phyloP scores from a whole-genome alignment of 1,140 invertebrate genomes.

The Macrocentrus cingulum region DNA sequence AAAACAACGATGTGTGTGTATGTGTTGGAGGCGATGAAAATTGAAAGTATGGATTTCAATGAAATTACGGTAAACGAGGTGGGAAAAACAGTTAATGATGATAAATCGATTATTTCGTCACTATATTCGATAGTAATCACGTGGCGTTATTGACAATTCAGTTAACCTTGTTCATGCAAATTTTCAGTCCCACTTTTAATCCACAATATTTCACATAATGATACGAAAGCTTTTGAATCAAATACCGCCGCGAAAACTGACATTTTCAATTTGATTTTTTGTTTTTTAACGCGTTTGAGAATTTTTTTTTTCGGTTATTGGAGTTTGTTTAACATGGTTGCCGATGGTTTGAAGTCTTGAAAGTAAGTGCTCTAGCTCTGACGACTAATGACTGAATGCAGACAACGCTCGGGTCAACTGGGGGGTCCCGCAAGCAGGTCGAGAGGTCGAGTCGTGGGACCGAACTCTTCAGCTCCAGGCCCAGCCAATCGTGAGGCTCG shows the following conservation, averaged over 20 bases:
- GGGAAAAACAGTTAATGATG: conserved; percentile 21
- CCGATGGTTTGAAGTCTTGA: not conserved
- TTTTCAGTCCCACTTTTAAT: conserved; percentile 4
- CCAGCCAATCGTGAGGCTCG: conserved; percentile 34
- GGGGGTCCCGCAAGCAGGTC: conserved; percentile 30
- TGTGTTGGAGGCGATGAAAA: conserved; percentile 17
- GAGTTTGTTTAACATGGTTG: too few species aligned
- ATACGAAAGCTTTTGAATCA: too few species aligned
- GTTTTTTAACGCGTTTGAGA: too few species aligned
- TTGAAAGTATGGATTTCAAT: conserved; percentile 27
- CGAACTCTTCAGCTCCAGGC: conserved; percentile 20
- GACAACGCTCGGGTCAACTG: conserved; percentile 26
- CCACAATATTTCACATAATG: too few species aligned
- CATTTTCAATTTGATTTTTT: too few species aligned
- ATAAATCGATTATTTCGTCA: conserved; percentile 14
- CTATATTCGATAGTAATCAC: not conserved
- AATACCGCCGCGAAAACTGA: too few species aligned
- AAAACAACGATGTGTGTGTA: too few species aligned
- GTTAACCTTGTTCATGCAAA: conserved; percentile 3
- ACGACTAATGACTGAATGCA: not conserved
- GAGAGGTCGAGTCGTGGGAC: conserved; percentile 35
- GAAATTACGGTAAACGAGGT: conserved; percentile 11
- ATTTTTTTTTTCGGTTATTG: too few species aligned
- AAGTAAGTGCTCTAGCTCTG: conserved; percentile 5
- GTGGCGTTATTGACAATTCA: not conserved